Conservation (phyloP, 2,113 vertebrate genomes). For the Gnathonemus echidnorhynchus region DNA sequence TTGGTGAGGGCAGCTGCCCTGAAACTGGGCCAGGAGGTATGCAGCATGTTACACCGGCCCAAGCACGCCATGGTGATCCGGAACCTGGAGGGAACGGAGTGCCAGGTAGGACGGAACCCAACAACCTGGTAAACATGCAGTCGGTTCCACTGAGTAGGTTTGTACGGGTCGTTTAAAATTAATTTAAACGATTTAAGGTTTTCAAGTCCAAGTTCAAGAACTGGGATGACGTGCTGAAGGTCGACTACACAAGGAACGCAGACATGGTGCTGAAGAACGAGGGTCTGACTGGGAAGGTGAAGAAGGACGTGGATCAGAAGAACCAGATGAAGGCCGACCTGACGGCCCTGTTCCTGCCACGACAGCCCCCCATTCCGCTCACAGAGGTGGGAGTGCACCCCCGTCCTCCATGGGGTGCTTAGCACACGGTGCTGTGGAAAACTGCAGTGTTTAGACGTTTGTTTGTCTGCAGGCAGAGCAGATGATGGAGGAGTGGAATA, state of each 20-base stretch:
- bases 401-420: background rate
- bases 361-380: slow-evolving; percentile 85
- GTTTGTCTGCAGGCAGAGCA: slow-evolving; percentile 73
- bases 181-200: slow-evolving; percentile 59
- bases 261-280: slow-evolving; percentile 72
- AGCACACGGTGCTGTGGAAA: background rate
- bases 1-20: slow-evolving; percentile 87
- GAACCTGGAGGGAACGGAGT: slow-evolving; percentile 90
- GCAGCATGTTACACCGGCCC: slow-evolving; percentile 88
- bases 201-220: slow-evolving; percentile 98
- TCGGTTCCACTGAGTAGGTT: background rate
- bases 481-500: slow-evolving; percentile 96
- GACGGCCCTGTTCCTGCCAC: slow-evolving; percentile 86
- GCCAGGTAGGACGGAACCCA: slow-evolving; percentile 64
- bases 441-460: background rate
- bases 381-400: slow-evolving; percentile 63
- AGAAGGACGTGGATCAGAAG: slow-evolving; percentile 81
- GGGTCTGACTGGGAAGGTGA: slow-evolving; percentile 79
- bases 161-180: background rate
- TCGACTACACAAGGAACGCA: slow-evolving; percentile 91
- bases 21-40: slow-evolving; percentile 95
- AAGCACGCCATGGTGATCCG: slow-evolving; percentile 83
- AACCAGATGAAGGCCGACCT: slow-evolving; percentile 96
- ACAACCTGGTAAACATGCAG: background rate
- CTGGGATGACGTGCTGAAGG: slow-evolving; percentile 90